These are phyloP conservation scores for Trichomalopsis sarcophagae DNA, from an alignment of 1,140 invertebrate species.

Conservation along the genomic window DNA sequence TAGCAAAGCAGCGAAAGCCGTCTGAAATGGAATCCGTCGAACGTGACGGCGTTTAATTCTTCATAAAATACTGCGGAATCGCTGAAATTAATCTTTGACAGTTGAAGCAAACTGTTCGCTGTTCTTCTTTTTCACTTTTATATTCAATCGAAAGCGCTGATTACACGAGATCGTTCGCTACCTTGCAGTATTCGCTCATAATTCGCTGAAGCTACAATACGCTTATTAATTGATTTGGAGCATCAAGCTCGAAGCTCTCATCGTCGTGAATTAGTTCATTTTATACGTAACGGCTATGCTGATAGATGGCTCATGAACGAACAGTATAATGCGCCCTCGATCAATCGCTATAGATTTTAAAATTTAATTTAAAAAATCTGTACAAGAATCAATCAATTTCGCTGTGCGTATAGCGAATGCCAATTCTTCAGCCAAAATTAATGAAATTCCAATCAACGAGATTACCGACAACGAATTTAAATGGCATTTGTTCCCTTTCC, in stretches of 20 bases:
- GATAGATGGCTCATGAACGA: too few species aligned
- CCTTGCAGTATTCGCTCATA: not conserved
- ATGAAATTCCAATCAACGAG: not conserved
- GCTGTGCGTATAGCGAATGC: too few species aligned
- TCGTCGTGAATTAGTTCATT: too few species aligned
- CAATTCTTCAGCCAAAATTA: not conserved
- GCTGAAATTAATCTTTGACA: conserved; percentile 2
- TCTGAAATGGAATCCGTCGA: conserved; percentile 1
- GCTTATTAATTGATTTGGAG: too few species aligned
- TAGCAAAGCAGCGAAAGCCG: not conserved
- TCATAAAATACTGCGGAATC: not conserved
- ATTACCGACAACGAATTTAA: not conserved
- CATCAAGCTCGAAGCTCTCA: too few species aligned
- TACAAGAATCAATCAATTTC: too few species aligned
- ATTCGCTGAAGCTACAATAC: not conserved
- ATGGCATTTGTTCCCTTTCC: not conserved
- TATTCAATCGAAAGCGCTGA: not conserved
- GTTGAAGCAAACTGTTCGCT: not conserved
- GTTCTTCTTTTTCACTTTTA: not conserved
- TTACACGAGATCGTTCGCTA: not conserved
- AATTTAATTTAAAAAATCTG: too few species aligned
- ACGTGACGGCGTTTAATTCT: conserved; percentile 1
- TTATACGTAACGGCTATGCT: too few species aligned
- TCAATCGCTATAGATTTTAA: too few species aligned
- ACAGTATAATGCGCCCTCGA: too few species aligned